These are phyloP conservation scores for Lordiphosa andalusiaca DNA, from an alignment of 2,888 invertebrate species.

Conservation along the genomic window DNA sequence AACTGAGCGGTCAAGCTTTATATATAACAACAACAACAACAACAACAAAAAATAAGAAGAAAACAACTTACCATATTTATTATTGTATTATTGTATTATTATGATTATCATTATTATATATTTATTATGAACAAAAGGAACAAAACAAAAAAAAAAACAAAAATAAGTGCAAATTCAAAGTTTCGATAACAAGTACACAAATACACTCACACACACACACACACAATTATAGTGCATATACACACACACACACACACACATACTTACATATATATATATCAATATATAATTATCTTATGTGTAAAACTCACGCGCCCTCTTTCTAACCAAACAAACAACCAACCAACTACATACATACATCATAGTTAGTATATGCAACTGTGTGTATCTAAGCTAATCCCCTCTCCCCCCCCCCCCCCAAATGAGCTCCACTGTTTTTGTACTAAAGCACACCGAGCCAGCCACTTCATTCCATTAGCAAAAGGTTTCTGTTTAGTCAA, in stretches of 20 bases:
- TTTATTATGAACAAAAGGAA: slow-evolving; percentile 33
- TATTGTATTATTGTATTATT: slow-evolving; percentile 35
- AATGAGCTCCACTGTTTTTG: neutral
- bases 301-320: slow-evolving; percentile 7
- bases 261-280: slow-evolving; percentile 11
- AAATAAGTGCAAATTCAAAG: slow-evolving; percentile 10
- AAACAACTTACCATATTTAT: slow-evolving; percentile 47
- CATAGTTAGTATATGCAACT: slow-evolving; percentile 2
- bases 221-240: slow-evolving; percentile 17
- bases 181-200: slow-evolving; percentile 22
- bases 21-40: slow-evolving; percentile 32
- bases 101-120: slow-evolving; percentile 45
- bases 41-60: neutral
- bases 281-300: slow-evolving; percentile 10
- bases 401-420: too few relatives aligned
- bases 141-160: slow-evolving; percentile 13
- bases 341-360: neutral
- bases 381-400: slow-evolving; percentile 3
- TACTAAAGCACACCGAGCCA: slow-evolving; percentile 14
- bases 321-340: slow-evolving; percentile 4
- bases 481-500: slow-evolving; percentile 19
- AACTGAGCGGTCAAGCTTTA: slow-evolving; percentile 66
- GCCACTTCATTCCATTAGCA: slow-evolving; percentile 67
- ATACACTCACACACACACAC: slow-evolving; percentile 2
- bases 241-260: slow-evolving; percentile 5